A percentile compares a stretch with the other conserved stretches of the same genome.
phyloP scores from a whole-genome alignment of 2,888 invertebrate genomes.

The Tenthredo mesomela region DNA sequence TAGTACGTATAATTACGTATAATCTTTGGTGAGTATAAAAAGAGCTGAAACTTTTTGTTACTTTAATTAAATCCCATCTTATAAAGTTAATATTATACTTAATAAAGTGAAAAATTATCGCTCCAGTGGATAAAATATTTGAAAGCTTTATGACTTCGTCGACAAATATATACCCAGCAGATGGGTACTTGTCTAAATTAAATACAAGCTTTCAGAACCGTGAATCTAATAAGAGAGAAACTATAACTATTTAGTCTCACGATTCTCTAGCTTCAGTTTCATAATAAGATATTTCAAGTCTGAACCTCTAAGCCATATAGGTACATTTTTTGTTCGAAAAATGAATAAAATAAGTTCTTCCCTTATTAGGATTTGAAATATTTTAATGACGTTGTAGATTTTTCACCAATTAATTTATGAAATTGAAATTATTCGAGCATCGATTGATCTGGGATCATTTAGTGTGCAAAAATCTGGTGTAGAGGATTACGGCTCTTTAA shows the following conservation, averaged over 20 bases:
- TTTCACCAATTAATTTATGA: neutral
- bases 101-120: neutral
- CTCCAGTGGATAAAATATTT: neutral
- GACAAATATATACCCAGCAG: neutral
- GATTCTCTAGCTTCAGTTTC: neutral
- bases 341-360: too few relatives aligned
- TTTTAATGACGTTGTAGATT: too few relatives aligned
- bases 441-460: neutral
- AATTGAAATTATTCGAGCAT: neutral
- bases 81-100: slow-evolving; percentile 4
- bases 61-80: neutral
- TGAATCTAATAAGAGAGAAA: neutral
- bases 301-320: too few relatives aligned
- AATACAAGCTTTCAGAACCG: neutral
- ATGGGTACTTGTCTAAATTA: neutral
- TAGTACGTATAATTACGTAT: neutral
- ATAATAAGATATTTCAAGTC: neutral
- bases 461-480: neutral
- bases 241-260: neutral
- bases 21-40: neutral
- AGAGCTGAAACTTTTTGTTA: neutral
- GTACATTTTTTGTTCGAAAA: too few relatives aligned
- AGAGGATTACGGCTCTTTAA: neutral
- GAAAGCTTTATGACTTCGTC: neutral
- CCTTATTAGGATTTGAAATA: too few relatives aligned